These are phyloP conservation scores for Myotis yumanensis DNA, from an alignment of 2,113 vertebrate genomes.

Conservation along the genomic window DNA sequence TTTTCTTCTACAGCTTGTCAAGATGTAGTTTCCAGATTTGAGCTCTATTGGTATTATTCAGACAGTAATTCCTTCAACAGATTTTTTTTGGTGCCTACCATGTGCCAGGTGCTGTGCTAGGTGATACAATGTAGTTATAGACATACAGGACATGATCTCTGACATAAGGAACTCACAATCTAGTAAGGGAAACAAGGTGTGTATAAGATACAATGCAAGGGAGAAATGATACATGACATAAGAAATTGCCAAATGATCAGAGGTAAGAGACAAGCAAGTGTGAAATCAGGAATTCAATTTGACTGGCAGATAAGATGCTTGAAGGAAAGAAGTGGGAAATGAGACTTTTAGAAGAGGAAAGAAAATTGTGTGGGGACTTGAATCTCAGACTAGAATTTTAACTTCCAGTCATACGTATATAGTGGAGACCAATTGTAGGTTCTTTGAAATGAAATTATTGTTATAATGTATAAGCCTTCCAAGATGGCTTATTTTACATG, in stretches of 20 bases:
- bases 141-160: neutral
- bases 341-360: conserved; percentile 35
- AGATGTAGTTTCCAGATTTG: neutral
- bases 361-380: conserved; percentile 6
- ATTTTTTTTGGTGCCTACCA: neutral
- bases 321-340: conserved; percentile 39
- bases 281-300: conserved; percentile 42
- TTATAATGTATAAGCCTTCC: neutral
- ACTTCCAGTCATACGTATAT: neutral
- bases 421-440: neutral
- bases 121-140: conserved; percentile 18
- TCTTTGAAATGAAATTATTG: conserved; percentile 25
- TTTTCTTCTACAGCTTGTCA: conserved; percentile 25
- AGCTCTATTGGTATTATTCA: neutral
- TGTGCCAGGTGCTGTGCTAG: neutral
- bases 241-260: conserved; percentile 37
- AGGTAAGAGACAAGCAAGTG: neutral
- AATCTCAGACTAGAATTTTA: conserved; percentile 39
- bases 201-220: neutral
- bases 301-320: conserved; percentile 8
- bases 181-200: neutral
- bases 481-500: neutral
- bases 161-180: neutral
- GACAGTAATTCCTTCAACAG: conserved; percentile 40
- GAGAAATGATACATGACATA: conserved; percentile 10